Conservation (phyloP, 1,140 invertebrate genomes). For the Drosophila repleta region DNA sequence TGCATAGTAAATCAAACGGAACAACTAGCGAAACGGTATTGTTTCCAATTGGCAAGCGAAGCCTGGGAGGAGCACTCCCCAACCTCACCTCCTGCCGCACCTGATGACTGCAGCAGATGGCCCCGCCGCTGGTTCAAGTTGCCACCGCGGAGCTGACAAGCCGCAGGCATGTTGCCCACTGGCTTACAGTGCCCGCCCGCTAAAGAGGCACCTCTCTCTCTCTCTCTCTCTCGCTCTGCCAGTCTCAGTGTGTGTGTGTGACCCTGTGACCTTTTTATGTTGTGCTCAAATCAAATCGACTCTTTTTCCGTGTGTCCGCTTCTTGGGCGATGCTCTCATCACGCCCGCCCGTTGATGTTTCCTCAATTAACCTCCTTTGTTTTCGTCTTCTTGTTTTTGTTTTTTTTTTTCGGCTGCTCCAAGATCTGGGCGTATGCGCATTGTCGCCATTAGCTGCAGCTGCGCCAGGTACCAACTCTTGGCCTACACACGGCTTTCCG, state of each 20-base stretch:
- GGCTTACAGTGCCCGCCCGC: conserved; percentile 46
- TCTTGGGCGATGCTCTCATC: conserved; percentile 75
- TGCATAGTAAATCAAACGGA: conserved; percentile 80
- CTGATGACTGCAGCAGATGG: conserved; percentile 64
- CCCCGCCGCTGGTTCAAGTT: conserved; percentile 69
- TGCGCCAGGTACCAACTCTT: conserved; percentile 7
- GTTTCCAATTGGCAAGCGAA: conserved; percentile 71
- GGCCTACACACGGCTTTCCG: conserved; percentile 25
- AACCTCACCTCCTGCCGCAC: background rate
- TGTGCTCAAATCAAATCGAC: conserved; percentile 74
- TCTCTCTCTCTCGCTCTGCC: background rate
- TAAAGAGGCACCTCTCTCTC: conserved; percentile 23
- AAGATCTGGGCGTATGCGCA: conserved; percentile 67
- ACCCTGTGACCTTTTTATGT: conserved; percentile 69
- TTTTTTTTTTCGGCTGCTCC: conserved; percentile 13
- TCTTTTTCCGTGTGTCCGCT: conserved; percentile 54
- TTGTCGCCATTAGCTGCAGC: conserved; percentile 60
- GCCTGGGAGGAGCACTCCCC: conserved; percentile 59
- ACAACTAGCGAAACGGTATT: conserved; percentile 80
- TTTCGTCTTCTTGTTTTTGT: background rate
- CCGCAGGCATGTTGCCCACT: conserved; percentile 46
- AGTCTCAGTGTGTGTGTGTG: conserved; percentile 9
- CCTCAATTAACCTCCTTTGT: conserved; percentile 78
- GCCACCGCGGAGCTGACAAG: conserved; percentile 73
- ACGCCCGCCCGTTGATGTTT: conserved; percentile 73